Base-by-base conservation (phyloP, 2,113 vertebrate species). In the Trematocara stigmaticum region DNA sequence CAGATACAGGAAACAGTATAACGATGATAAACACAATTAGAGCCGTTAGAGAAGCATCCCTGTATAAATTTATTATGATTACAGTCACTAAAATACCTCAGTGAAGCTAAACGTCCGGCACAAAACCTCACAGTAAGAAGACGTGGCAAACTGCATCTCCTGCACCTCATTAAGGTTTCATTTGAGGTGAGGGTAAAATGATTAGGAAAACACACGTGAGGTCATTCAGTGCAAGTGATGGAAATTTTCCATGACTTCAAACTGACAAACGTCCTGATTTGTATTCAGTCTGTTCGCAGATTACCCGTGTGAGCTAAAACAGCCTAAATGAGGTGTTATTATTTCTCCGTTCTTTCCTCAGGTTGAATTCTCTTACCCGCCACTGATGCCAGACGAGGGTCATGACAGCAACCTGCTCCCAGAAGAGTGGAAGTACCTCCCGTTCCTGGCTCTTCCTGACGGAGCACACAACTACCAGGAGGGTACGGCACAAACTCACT, bases 401-500 rank as follows among this genome's bases (percentile, higher is more conserved):
- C 98, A 99, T 8, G 97, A 99, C 91, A 98, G 98, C 64, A 97
- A 96, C 78, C 86, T 93, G 83, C 92, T 99, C 86, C 99, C 99
- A 11, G 97, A 98, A 42, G 97, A 99, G 81, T 99, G 99, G 99
- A 98, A 97, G 85, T 99, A 99, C 79, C 95, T 99, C 83, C 98
- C 98, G 0, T 99, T 99, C 94, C 97, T 99, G 4, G 97, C 98
- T 16, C 95, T 99, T 26, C 99, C 99, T 0, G 99, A 99, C 31
- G 98, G 99, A 0, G 98, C 99, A 2, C 99, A 99, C 95, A 99
- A 99, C 96, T 99, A 97, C 90, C 98, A 98, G 88, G 99, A 99
- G 95, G 99, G 99, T 99, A 93, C 4, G 45, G 23, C 31, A 20
- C 42, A 5, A 4, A 56, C 23, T 2, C 9, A 1, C 34, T 61